These are phyloP conservation scores for Steinernema scapterisci DNA, from an alignment of 2,888 invertebrate species.

Conservation along the genomic window DNA sequence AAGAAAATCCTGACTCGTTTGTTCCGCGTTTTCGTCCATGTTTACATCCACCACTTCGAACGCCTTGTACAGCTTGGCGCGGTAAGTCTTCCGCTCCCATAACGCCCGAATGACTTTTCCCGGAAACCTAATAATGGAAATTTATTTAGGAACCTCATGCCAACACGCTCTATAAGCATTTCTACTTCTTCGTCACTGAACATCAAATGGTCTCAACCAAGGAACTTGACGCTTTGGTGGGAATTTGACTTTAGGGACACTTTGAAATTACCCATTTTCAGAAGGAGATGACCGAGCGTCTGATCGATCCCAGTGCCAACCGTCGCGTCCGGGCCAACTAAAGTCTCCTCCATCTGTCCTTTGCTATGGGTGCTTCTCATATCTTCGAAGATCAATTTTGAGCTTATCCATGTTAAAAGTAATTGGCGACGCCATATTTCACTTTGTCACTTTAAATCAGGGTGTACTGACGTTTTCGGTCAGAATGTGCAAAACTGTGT, in stretches of 20 bases:
- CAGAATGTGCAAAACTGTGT: not conserved
- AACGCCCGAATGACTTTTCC: not conserved
- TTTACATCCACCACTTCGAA: constrained; percentile 92
- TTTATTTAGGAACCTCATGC: constrained; percentile 81
- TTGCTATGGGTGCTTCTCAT: constrained; percentile 10
- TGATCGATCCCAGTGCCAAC: constrained; percentile 43
- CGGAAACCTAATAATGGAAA: no score
- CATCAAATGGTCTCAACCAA: constrained; percentile 81
- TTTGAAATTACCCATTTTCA: constrained; percentile 38
- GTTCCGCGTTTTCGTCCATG: constrained; percentile 88
- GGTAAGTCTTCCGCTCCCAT: constrained; percentile 73
- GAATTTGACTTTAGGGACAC: no score
- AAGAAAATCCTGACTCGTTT: constrained; percentile 85
- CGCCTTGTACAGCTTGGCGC: constrained; percentile 83
- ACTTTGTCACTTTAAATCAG: constrained; percentile 7
- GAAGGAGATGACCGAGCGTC: constrained; percentile 59
- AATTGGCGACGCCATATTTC: not conserved
- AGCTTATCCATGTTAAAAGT: not conserved
- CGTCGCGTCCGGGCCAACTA: constrained; percentile 9
- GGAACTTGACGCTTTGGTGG: constrained; percentile 80
- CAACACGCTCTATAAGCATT: constrained; percentile 91
- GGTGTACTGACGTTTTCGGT: not conserved
- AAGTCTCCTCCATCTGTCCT: not conserved
- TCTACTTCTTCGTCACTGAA: constrained; percentile 87
- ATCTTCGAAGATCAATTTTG: not conserved